Evolutionary conservation across 2,888 invertebrate species (phyloP), one percentile per base, ranked within the genome.

Genomic region (Itoplectis maculator): DNA sequence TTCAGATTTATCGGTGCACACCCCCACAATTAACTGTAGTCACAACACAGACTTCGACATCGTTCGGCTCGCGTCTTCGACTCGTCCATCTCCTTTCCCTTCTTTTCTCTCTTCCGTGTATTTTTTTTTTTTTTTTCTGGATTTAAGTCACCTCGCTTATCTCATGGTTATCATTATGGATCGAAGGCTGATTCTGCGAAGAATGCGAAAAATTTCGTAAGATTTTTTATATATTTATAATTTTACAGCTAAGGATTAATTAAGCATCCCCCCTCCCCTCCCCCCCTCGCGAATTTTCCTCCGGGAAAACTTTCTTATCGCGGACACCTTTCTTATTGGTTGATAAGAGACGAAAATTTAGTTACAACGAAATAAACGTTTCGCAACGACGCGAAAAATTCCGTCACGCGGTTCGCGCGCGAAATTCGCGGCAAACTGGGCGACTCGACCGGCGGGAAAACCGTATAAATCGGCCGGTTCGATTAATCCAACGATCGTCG

Each of bases 51-150:
- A 45, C 29, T 59, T 73, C 72, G 77, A 59, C 70, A 66, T 77
- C 61, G 72, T 66, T n/a, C 72, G 40, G 20, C 68, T 66, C 65
- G 56, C 49, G 29, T 76, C 49, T 63, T 73, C 77, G 68, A 82
- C 75, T 80, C 78, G 70, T 70, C 61, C 83, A 80, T 79, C 65
- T 75, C 51, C 54, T 75, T 49, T 40, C 45, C 72, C 66, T 29
- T 61, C 40, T 18, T 23, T 63, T 8, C 2, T 8, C 13, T n/a
- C 18, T n/a, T 2, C n/a, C n/a, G n/a, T n/a, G n/a, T 47, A 11
- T 45, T 35, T 1, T 20, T 59, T 6, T 0, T 18, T 37, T 9
- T 59, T 5, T 37, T 18, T 59, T 13, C 29, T 68, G 49, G 8
- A n/a, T n/a, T 8, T 7, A 1, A 0, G 54, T 23, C 11, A 4